Conservation (phyloP, 2,888 invertebrate genomes). For the Craniophora ligustri region DNA sequence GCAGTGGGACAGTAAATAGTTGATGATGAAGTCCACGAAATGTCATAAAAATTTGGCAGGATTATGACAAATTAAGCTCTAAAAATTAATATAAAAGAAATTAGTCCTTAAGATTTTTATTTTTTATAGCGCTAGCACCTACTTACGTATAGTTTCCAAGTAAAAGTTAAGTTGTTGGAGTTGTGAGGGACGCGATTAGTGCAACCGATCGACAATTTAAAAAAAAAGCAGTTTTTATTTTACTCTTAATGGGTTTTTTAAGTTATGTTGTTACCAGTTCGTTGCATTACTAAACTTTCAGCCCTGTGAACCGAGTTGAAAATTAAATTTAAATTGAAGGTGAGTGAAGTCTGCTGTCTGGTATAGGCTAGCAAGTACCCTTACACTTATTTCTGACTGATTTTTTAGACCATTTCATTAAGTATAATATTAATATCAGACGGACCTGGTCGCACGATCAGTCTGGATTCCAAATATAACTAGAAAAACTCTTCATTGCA, state of each 20-base stretch:
- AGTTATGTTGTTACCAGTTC: background rate
- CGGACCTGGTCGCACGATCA: no score
- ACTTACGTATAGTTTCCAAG: constrained; percentile 55
- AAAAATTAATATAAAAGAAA: constrained; percentile 52
- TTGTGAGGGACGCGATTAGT: constrained; percentile 17
- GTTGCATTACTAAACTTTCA: no score
- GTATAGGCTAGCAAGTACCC: no score
- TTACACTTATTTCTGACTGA: no score
- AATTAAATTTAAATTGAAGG: no score
- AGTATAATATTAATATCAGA: no score
- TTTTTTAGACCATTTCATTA: no score
- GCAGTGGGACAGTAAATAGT: no score
- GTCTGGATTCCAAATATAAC: no score
- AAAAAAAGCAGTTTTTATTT: background rate
- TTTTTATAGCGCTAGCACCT: constrained; percentile 55
- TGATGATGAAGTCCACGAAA: constrained; percentile 47
- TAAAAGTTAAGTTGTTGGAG: constrained; percentile 41
- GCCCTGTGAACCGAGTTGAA: no score
- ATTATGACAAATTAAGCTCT: constrained; percentile 52
- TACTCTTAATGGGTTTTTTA: constrained; percentile 6
- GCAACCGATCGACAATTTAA: constrained; percentile 13
- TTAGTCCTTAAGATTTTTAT: constrained; percentile 55
- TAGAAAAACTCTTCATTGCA: no score
- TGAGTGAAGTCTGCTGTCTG: no score
- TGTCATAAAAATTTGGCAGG: constrained; percentile 60